Percentiles rank a stretch among this genome's conserved stretches.
Evolutionary conservation across 2,797 vertebrate species (phyloP).

Genomic region (Chaunax sp.): DNA sequence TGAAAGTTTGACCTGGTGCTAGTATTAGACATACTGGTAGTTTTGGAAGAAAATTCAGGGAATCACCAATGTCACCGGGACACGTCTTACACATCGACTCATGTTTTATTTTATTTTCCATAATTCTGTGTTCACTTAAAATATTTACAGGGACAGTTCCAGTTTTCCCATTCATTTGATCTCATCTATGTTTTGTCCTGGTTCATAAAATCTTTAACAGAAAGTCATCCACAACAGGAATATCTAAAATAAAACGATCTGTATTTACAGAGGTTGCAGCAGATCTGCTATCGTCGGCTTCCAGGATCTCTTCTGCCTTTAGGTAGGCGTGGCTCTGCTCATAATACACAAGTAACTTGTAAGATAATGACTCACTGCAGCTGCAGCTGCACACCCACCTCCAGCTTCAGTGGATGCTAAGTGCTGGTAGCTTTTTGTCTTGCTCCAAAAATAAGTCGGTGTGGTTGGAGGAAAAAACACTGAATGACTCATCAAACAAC

Average conservation of each 20-base stretch:
- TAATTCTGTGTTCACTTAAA: no score
- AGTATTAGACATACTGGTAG: background rate
- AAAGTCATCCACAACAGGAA: slow-evolving; percentile 1
- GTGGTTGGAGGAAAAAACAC: slow-evolving; percentile 28
- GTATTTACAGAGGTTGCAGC: slow-evolving; percentile 4
- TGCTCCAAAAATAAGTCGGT: slow-evolving; percentile 59
- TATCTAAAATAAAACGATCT: slow-evolving; percentile 8
- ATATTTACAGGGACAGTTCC: no score
- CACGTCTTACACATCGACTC: no score
- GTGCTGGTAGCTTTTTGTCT: slow-evolving; percentile 46
- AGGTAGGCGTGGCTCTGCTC: slow-evolving; percentile 19
- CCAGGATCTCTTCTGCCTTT: slow-evolving; percentile 11
- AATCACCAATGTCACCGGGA: no score
- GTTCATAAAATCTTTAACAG: slow-evolving; percentile 1
- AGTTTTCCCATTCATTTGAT: background rate
- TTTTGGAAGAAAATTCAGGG: no score
- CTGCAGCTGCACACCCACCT: slow-evolving; percentile 55
- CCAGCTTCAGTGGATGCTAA: slow-evolving; percentile 46
- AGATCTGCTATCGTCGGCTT: slow-evolving; percentile 9
- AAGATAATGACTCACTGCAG: slow-evolving; percentile 57
- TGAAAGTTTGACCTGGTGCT: no score
- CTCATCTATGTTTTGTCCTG: slow-evolving; percentile 1
- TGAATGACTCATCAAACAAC: slow-evolving; percentile 62
- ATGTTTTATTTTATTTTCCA: no score
- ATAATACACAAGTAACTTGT: slow-evolving; percentile 45